Conservation (phyloP, 2,797 vertebrate species). For the Sebastes goodei region DNA sequence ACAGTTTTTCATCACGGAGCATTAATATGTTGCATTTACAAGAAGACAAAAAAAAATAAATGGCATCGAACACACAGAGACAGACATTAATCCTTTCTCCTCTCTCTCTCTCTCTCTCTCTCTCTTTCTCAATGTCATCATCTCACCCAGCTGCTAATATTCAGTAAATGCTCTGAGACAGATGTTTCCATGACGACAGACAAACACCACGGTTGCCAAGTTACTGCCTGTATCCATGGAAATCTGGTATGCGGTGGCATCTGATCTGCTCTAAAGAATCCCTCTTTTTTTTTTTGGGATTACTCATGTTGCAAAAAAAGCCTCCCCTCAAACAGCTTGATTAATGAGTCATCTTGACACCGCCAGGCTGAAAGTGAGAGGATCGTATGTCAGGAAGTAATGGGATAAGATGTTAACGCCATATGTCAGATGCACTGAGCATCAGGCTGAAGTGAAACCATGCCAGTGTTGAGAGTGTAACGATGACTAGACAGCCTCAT, state of each 20-base stretch:
- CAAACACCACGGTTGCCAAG: slow-evolving; percentile 68
- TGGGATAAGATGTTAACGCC: slow-evolving; percentile 20
- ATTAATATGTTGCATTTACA: neutral
- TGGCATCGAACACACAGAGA: neutral
- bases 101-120: neutral
- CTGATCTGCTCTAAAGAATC: slow-evolving; percentile 48
- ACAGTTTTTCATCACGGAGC: neutral
- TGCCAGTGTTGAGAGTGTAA: neutral
- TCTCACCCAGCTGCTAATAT: slow-evolving; percentile 3
- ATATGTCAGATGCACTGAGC: slow-evolving; percentile 30
- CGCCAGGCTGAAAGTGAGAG: neutral
- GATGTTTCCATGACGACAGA: slow-evolving; percentile 70
- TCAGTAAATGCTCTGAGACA: slow-evolving; percentile 26
- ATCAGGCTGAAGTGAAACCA: slow-evolving; percentile 21
- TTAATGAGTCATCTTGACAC: slow-evolving; percentile 24
- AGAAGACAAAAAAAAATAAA: neutral
- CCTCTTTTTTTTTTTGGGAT: neutral
- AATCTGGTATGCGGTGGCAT: slow-evolving; percentile 56
- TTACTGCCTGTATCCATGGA: slow-evolving; percentile 62
- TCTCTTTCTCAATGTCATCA: neutral
- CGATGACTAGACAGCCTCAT: neutral
- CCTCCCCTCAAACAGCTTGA: slow-evolving; percentile 14
- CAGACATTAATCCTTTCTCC: neutral
- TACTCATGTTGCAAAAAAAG: slow-evolving; percentile 14
- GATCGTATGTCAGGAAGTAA: slow-evolving; percentile 12